These are phyloP conservation scores for Clarias gariepinus DNA, from an alignment of 2,113 vertebrate genomes.

Conservation along the genomic window DNA sequence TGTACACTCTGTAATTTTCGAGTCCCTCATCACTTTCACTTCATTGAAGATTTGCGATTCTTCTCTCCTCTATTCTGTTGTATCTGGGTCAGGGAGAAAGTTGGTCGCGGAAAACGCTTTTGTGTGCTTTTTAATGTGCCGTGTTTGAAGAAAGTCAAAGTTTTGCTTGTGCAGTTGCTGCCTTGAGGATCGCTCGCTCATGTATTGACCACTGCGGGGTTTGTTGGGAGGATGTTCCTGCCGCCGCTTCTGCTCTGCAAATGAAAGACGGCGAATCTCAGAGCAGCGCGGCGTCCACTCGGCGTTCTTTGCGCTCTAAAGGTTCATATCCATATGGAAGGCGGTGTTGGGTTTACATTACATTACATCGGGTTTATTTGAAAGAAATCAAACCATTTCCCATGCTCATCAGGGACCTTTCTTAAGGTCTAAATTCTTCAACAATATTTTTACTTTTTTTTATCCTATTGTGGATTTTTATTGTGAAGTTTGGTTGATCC, in stretches of 20 bases:
- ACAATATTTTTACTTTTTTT: not conserved
- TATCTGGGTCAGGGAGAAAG: slow-evolving; percentile 52
- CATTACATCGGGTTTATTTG: not conserved
- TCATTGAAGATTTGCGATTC: slow-evolving; percentile 61
- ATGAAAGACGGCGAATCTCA: slow-evolving; percentile 39
- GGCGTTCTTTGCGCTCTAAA: slow-evolving; percentile 58
- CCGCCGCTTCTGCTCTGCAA: slow-evolving; percentile 40
- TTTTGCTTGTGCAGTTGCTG: not conserved
- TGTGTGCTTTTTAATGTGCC: not conserved
- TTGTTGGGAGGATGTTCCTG: slow-evolving; percentile 41
- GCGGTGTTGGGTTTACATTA: not conserved
- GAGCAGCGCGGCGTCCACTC: slow-evolving; percentile 53
- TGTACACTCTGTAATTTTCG: slow-evolving; percentile 65
- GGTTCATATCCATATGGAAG: slow-evolving; percentile 43
- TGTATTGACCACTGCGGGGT: slow-evolving; percentile 45
- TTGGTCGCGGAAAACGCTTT: not conserved
- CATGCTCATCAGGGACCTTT: not conserved
- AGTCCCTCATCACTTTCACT: slow-evolving; percentile 60
- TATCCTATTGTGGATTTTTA: not conserved
- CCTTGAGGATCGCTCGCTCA: not conserved
- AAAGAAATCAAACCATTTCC: slow-evolving; percentile 8
- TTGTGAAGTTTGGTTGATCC: not conserved
- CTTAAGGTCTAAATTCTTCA: not conserved
- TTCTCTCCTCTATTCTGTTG: slow-evolving; percentile 49
- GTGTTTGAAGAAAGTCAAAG: not conserved